Evolutionary conservation across 2,797 vertebrate species (phyloP).

Genomic region (Molossus alvarezi): DNA sequence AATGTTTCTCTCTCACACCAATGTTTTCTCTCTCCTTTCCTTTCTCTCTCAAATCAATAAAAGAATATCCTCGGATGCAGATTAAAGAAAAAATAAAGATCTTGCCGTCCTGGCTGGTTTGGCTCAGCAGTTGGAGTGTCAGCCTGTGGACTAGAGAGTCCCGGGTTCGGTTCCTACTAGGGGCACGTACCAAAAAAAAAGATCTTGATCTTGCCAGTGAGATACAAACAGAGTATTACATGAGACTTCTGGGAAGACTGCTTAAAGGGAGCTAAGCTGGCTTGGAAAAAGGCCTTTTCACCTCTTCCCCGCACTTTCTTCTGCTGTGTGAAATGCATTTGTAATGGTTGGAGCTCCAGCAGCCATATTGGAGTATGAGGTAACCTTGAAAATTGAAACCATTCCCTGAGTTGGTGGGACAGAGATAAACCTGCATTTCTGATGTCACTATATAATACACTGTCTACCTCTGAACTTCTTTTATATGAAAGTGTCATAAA

Average conservation of each 20-base stretch:
- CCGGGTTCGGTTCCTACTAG: too few species aligned
- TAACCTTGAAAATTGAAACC: constrained; percentile 8
- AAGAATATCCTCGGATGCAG: too few species aligned
- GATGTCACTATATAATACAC: not conserved
- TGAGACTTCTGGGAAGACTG: not conserved
- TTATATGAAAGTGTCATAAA: not conserved
- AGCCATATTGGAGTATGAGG: not conserved
- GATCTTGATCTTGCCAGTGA: not conserved
- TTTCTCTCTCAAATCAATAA: too few species aligned
- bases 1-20: too few species aligned
- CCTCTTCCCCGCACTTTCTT: not conserved
- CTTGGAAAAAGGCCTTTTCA: not conserved
- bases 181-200: too few species aligned
- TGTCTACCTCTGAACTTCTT: not conserved
- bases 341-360: not conserved
- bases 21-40: too few species aligned
- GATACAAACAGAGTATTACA: not conserved
- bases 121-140: too few species aligned
- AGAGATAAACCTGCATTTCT: not conserved
- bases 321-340: not conserved
- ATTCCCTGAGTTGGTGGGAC: not conserved
- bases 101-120: not conserved
- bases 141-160: too few species aligned
- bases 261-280: not conserved
- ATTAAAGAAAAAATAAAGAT: not conserved